Percentiles rank a stretch among this genome's conserved stretches.
phyloP scores from a whole-genome alignment of 2,888 invertebrate genomes.

The Megalurothrips usitatus region DNA sequence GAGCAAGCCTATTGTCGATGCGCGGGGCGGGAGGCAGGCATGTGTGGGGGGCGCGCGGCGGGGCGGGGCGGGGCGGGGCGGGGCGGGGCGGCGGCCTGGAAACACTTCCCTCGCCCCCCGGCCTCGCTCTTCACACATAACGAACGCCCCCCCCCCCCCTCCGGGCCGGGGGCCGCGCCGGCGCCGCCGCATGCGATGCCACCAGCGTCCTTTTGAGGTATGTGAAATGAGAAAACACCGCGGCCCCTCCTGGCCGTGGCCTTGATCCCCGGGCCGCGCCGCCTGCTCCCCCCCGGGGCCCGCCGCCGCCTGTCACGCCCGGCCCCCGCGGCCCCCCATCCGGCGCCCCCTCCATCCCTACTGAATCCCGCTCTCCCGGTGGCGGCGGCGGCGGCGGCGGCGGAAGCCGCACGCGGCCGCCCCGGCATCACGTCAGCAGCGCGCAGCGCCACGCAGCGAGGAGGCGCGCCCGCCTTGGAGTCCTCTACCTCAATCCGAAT shows the following conservation, averaged over 20 bases:
- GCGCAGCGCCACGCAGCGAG: neutral
- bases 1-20: neutral
- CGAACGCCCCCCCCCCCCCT: no score
- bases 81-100: no score
- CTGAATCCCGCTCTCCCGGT: neutral
- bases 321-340: neutral
- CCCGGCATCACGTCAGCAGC: neutral
- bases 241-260: neutral
- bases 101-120: no score
- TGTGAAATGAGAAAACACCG: slow-evolving; percentile 11
- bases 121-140: no score
- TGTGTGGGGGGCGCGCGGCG: neutral
- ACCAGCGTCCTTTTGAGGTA: neutral
- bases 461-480: no score
- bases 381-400: neutral
- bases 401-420: neutral
- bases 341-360: neutral
- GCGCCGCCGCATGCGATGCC: neutral
- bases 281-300: neutral
- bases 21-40: neutral
- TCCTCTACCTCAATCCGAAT: no score
- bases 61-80: neutral
- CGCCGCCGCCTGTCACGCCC: neutral
- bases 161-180: no score
- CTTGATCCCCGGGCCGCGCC: neutral